Percentiles rank a stretch among this genome's conserved stretches.
phyloP scores from a whole-genome alignment of 2,113 vertebrate genomes.

The Pterocles gutturalis region DNA sequence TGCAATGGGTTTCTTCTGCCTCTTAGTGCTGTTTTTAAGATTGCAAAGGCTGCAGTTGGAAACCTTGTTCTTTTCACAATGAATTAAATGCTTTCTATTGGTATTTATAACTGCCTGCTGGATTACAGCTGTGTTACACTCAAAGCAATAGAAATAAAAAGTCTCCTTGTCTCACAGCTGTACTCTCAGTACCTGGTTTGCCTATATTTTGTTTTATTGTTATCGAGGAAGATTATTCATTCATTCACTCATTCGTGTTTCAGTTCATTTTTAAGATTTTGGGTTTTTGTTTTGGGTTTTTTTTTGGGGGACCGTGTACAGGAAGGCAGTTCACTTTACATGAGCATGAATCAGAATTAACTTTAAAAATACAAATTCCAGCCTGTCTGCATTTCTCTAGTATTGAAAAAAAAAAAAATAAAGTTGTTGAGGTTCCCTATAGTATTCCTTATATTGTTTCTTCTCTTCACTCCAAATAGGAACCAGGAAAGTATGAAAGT shows the following conservation, averaged over 20 bases:
- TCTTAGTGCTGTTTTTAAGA: constrained; percentile 15
- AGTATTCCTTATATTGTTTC: background rate
- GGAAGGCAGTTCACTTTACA: background rate
- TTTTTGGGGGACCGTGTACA: background rate
- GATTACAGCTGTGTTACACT: constrained; percentile 1
- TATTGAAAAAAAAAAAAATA: background rate
- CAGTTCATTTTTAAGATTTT: background rate
- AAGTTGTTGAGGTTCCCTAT: background rate
- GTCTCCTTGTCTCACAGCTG: background rate
- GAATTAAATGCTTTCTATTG: constrained; percentile 50
- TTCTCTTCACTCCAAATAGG: background rate
- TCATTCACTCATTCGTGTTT: background rate
- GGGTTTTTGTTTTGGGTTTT: no score
- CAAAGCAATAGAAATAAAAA: constrained; percentile 12
- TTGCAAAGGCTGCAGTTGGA: constrained; percentile 28
- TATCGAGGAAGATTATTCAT: background rate
- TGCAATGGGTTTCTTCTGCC: background rate
- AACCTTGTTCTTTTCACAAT: constrained; percentile 16
- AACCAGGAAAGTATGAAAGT: background rate
- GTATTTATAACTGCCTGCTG: constrained; percentile 58
- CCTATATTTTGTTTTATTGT: background rate
- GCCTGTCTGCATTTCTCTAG: background rate
- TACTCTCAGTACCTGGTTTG: background rate
- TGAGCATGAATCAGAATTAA: background rate
- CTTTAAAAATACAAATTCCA: background rate